Evolutionary conservation across 2,888 invertebrate genomes (phyloP), one percentile per base, ranked within the genome.

Genomic region (Tetanocera ferruginea): DNA sequence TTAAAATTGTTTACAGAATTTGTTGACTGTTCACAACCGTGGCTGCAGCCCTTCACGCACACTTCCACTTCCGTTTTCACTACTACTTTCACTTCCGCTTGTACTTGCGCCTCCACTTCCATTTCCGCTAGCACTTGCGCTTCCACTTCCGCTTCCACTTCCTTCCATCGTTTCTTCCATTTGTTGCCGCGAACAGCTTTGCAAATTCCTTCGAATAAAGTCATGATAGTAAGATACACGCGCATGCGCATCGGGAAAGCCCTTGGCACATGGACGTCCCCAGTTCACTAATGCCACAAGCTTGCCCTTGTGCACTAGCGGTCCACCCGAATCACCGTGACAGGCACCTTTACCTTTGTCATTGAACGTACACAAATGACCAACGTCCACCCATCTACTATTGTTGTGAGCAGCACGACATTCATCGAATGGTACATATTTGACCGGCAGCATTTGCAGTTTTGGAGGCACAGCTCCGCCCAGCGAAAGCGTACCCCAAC

Each of bases 341-440:
- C 88, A 88, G 0, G 86, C 92, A 0, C 93, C 93, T 76, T 92
- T 90, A 0, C 93, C 93, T 3, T 88, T 87, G 71, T 91, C 90
- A 0, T 92, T 92, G 69, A 91, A 88, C 0, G 93, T 93, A 80
- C 93, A 93, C 62, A 93, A 89, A 80, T 93, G 93, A 0, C 92
- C 91, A 23, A 91, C 90, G 82, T 91, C 92, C 0, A 93, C 91
- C 0, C 89, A 89, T 57, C 90, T 89, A 80, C 83, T 86, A 66
- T 89, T 86, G n/a, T 87, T 88, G 76, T 92, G 91, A 0, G 91
- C 91, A 8, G 89, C 90, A 66, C 90, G 90, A 78, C 93, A 93
- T 81, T 92, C 90, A n/a, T 91, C 90, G 76, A 90, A 91, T 0
- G 91, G 91, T 34, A 93, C 91, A n/a, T 92, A 91, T 51, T 89